Conservation (phyloP, 1,140 invertebrate species). For the Hypsibius dujardini region DNA sequence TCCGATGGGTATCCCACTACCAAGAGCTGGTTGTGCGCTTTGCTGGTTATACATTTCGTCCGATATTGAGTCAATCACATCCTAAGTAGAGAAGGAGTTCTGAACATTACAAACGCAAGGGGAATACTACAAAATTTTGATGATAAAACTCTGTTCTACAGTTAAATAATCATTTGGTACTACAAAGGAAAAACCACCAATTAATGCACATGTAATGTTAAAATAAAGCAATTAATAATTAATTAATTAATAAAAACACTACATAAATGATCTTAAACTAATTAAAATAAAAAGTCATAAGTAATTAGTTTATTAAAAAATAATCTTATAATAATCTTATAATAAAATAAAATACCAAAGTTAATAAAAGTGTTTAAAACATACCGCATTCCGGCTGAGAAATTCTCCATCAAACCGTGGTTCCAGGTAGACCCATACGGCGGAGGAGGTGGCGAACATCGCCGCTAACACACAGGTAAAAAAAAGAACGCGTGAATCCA, state of each 20-base stretch:
- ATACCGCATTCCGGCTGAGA: not conserved
- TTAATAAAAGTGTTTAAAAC: not conserved
- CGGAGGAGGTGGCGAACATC: not conserved
- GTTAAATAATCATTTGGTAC: too few species aligned
- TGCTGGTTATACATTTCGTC: not conserved
- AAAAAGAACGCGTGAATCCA: not conserved
- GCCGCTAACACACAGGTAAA: not conserved
- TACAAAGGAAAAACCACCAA: too few species aligned
- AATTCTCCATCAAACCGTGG: conserved; percentile 2
- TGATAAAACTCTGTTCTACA: too few species aligned
- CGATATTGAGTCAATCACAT: not conserved
- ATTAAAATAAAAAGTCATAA: not conserved
- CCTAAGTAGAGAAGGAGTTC: too few species aligned
- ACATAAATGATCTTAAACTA: too few species aligned
- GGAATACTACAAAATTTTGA: too few species aligned
- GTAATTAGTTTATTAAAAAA: not conserved
- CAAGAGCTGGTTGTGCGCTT: too few species aligned
- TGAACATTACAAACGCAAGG: too few species aligned
- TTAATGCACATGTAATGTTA: not conserved
- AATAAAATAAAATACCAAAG: not conserved
- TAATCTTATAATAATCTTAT: not conserved
- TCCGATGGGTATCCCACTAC: not conserved
- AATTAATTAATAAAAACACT: not conserved
- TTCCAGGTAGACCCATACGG: conserved; percentile 1
- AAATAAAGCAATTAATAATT: not conserved